These are phyloP conservation scores for Etheostoma perlongum DNA, from an alignment of 2,797 vertebrate genomes.

Conservation along the genomic window DNA sequence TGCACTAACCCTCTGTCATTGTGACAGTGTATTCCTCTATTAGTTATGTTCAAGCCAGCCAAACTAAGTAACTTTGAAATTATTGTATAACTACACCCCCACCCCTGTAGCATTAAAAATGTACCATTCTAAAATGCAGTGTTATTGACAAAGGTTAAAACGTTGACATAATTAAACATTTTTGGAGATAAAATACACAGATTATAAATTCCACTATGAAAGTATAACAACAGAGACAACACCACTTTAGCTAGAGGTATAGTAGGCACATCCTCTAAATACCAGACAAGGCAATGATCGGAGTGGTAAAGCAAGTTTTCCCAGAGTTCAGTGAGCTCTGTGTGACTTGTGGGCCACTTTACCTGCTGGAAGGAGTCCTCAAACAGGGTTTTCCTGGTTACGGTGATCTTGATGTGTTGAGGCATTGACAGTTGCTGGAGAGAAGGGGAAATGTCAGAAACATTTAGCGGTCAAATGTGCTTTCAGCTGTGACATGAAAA, in stretches of 20 bases:
- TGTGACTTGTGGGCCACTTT: conserved; percentile 9
- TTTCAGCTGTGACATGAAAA: conserved; percentile 3
- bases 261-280: not conserved
- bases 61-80: too few species aligned
- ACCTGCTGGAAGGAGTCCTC: conserved; percentile 99
- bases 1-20: too few species aligned
- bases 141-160: not conserved
- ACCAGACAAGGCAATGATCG: not conserved
- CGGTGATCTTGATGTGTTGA: conserved; percentile 97
- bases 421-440: conserved; percentile 95
- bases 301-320: not conserved
- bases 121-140: not conserved
- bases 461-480: not conserved
- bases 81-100: too few species aligned
- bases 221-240: not conserved
- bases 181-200: too few species aligned
- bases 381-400: conserved; percentile 95
- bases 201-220: not conserved
- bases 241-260: not conserved
- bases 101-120: not conserved
- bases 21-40: too few species aligned
- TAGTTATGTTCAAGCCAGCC: too few species aligned
- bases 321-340: not conserved
- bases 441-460: conserved; percentile 12
- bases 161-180: too few species aligned